Conservation (phyloP, 2,888 invertebrate species). For the Euproctis similis region DNA sequence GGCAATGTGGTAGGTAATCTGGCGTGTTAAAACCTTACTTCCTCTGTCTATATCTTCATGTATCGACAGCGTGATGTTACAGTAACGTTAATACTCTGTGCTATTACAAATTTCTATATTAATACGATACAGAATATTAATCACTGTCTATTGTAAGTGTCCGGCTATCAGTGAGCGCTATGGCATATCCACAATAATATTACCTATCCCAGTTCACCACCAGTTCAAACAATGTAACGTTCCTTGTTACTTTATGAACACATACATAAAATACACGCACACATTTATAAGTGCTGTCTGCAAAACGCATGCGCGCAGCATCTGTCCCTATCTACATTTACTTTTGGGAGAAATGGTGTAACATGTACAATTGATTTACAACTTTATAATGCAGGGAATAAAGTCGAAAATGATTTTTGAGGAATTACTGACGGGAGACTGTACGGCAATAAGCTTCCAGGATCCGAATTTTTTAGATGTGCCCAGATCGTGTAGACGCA, state of each 20-base stretch:
- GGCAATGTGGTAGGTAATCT: not conserved
- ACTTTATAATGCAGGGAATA: constrained; percentile 5
- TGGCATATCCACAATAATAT: constrained; percentile 59
- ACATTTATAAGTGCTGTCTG: constrained; percentile 28
- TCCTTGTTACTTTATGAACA: constrained; percentile 34
- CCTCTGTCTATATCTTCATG: no score
- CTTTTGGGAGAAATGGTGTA: constrained; percentile 23
- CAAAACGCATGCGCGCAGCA: constrained; percentile 72
- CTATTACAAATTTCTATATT: constrained; percentile 16
- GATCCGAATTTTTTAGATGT: constrained; percentile 70
- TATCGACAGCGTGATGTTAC: no score
- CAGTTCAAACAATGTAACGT: constrained; percentile 54
- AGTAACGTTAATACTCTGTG: constrained; percentile 2
- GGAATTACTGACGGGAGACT: constrained; percentile 46
- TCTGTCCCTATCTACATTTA: constrained; percentile 52
- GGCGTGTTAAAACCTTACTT: no score
- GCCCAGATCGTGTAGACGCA: constrained; percentile 46
- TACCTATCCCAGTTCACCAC: constrained; percentile 44
- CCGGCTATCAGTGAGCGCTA: constrained; percentile 37
- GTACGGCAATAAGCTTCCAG: constrained; percentile 65
- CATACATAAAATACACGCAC: constrained; percentile 29
- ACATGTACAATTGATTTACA: constrained; percentile 7
- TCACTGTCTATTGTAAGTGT: constrained; percentile 40
- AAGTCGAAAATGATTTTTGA: constrained; percentile 4
- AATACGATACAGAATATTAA: constrained; percentile 37